A percentile compares a stretch with the other conserved stretches of the same genome.
phyloP scores from a whole-genome alignment of 2,113 vertebrate species.

The Stigmatopora nigra region DNA sequence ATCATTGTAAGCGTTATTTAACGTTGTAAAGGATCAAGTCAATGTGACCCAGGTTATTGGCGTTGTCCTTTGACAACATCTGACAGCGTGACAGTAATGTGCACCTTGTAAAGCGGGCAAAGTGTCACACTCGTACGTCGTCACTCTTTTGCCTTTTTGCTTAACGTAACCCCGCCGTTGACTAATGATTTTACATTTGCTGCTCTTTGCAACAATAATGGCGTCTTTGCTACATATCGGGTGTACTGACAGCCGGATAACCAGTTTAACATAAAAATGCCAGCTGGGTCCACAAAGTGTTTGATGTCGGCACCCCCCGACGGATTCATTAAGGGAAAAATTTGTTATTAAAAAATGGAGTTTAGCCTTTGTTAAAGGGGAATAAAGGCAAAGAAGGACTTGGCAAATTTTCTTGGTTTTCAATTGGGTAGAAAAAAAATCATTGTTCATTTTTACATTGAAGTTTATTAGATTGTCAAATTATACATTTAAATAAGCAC shows the following conservation, averaged over 20 bases:
- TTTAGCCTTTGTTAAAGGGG: no score
- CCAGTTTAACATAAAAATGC: conserved; percentile 30
- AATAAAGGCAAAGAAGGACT: background rate
- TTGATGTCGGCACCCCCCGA: background rate
- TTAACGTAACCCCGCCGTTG: conserved; percentile 23
- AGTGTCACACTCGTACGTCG: conserved; percentile 18
- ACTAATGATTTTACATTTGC: conserved; percentile 29
- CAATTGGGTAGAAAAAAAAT: background rate
- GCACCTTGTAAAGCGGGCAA: conserved; percentile 24
- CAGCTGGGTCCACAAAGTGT: conserved; percentile 27
- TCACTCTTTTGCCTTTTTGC: conserved; percentile 5
- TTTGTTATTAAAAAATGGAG: no score
- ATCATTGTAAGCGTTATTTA: background rate
- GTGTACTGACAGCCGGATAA: conserved; percentile 35
- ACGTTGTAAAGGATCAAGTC: background rate
- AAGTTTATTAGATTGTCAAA: background rate
- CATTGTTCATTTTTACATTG: background rate
- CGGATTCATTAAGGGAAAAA: no score
- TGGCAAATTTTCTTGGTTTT: background rate
- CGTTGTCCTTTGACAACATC: conserved; percentile 14
- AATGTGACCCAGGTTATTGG: conserved; percentile 12
- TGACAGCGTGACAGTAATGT: conserved; percentile 17
- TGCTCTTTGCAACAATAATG: conserved; percentile 38
- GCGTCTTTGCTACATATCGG: conserved; percentile 33
- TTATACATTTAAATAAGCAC: no score